Evolutionary conservation across 2,888 invertebrate species (phyloP), one percentile per base, ranked within the genome.

Genomic region (Hemistola chrysoprasaria): DNA sequence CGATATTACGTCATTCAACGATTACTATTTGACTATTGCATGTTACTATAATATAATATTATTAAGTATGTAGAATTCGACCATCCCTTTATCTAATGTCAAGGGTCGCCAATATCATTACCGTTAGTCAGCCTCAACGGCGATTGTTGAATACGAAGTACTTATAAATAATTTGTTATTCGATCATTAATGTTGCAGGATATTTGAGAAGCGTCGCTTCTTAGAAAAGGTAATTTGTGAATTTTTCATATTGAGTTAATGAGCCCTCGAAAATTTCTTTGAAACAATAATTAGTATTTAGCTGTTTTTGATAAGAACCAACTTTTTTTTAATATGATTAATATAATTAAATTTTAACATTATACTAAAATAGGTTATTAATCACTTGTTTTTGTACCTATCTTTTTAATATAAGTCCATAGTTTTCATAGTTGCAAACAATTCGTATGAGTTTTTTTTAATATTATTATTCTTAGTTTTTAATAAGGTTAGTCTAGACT

Each of bases 41-140:
- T 64, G 54, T 48, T 44, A 47, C 56, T 52, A 46, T 46, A 59
- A 50, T 56, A n/a, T n/a, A n/a, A n/a, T n/a, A n/a, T n/a, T n/a
- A n/a, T n/a, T n/a, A n/a, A n/a, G n/a, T n/a, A 40, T 47, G 53
- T 59, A 48, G 55, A 60, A 69, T 69, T 69, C 53, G 65, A 62
- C 55, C 54, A 50, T 43, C 32, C 37, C 40, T 16, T 32, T 52
- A 55, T 52, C 55, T 47, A 35, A 51, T 65, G 65, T 52, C 68
- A 60, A 35, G 63, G 70, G 65, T 70, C 71, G 40, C 32, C 38
- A 59, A 54, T 62, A 65, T 61, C 62, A 52, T 51, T 53, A 45
- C 41, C 39, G 43, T 42, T 40, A 41, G 39, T 24, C 48, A 56
- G 58, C 53, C 54, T 52, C 47, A 53, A 59, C 54, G 55, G 50